Conservation (phyloP, 2,113 vertebrate genomes). For the Oreotrochilus melanogaster region DNA sequence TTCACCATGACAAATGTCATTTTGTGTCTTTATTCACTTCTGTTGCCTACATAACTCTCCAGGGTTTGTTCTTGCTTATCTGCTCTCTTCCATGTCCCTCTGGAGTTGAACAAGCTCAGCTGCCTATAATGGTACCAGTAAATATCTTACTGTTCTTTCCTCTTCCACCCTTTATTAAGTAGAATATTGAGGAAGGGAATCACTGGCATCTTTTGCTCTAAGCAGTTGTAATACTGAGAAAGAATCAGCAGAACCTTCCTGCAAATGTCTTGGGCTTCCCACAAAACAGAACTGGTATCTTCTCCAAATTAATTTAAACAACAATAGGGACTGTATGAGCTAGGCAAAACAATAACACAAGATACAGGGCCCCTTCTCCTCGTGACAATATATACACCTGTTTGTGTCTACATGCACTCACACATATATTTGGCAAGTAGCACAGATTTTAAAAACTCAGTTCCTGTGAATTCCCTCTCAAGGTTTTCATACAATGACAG, state of each 20-base stretch:
- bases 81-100: background rate
- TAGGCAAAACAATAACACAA: background rate
- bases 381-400: background rate
- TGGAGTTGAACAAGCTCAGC: background rate
- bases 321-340: background rate
- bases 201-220: background rate
- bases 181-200: background rate
- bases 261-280: background rate
- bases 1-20: background rate
- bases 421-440: fast-evolving
- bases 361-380: no score
- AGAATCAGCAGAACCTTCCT: background rate
- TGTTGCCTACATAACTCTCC: background rate
- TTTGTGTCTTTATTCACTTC: background rate
- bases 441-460: background rate
- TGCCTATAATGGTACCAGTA: background rate
- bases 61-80: background rate
- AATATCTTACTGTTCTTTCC: background rate
- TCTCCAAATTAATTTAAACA: background rate
- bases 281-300: background rate
- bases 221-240: background rate
- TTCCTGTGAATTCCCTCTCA: background rate
- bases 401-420: no score
- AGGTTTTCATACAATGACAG: background rate
- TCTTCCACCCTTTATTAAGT: background rate